Base-by-base conservation (phyloP, 1,140 invertebrate genomes). In the Hycleus cichorii region DNA sequence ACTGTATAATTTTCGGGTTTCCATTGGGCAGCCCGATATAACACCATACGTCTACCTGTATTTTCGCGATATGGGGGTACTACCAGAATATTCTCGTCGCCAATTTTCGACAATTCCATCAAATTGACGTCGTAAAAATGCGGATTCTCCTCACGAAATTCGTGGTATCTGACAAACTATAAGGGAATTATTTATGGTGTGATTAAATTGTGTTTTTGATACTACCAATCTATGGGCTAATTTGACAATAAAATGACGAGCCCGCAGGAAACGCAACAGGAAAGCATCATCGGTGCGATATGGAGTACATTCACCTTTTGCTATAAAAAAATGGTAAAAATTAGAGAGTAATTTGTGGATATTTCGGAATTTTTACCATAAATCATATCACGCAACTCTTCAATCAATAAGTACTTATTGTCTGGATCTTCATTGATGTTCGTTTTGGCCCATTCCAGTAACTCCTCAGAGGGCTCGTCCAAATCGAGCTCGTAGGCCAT, bases 221-320 rank as follows among this genome's bases (percentile, higher is more conserved):
- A 32, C 7, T 74, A 90, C 88, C 82, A 95, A 76, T 77, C 83
- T 82, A 72, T 94, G 89, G 0, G 91, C 86, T 60, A 83, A 78
- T 70, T 86, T 82, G 2, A 91, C 78, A 69, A 89, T 83, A 73
- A 91, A 94, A 70, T 86, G 85, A 60, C 91, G 80, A 0, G 89
- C 89, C 60, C 92, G 79, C 27, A 96, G 76, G 75, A 93, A 95
- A 67, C 87, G 80, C 10, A 92, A 73, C 25, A 96, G 74, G 73
- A 89, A 95, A 4, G 81, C 81, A 69, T 93, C 89, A 70, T 95
- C 92, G 74, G 83, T 89, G 38, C 88, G 76, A 58, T 87, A 81
- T 0, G 88, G 87, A 32, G 77, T 78, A 63, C 86, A 88, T 65
- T 89, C 85, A 18, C 86, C 86, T 49, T 78, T 80, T 66, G 87